phyloP scores from a whole-genome alignment of 2,797 vertebrate species.

The Muscicapa striata region DNA sequence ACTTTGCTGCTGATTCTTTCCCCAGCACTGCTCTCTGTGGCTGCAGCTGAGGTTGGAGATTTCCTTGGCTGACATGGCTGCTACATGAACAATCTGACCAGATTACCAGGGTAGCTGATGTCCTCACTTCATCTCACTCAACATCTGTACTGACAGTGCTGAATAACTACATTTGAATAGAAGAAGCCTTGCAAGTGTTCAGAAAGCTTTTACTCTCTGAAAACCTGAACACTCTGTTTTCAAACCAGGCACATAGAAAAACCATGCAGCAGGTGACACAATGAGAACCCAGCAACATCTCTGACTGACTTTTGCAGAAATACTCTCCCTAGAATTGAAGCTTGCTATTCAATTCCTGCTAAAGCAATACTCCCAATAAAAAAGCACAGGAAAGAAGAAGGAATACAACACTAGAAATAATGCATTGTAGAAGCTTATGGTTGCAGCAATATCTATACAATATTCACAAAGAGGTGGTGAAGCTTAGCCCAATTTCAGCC shows the following conservation, averaged over 20 bases:
- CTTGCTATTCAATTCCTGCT: not conserved
- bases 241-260: not conserved
- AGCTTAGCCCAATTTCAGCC: not conserved
- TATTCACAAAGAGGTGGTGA: not conserved
- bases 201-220: not conserved
- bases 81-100: not conserved
- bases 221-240: not conserved
- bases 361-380: not conserved
- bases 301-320: not conserved
- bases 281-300: not conserved
- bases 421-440: not conserved
- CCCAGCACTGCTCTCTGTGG: accelerated
- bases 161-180: not conserved
- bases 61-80: not conserved
- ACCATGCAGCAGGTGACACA: not conserved
- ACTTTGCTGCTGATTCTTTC: not conserved
- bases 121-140: not conserved
- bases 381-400: not conserved
- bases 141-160: not conserved
- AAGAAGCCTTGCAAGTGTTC: not conserved
- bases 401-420: not conserved
- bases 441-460: not conserved
- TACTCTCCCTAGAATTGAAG: not conserved
- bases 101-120: not conserved
- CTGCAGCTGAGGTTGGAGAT: not conserved